These are phyloP conservation scores for Stenotaenia linearis DNA, from an alignment of 2,888 invertebrate species.

Conservation along the genomic window DNA sequence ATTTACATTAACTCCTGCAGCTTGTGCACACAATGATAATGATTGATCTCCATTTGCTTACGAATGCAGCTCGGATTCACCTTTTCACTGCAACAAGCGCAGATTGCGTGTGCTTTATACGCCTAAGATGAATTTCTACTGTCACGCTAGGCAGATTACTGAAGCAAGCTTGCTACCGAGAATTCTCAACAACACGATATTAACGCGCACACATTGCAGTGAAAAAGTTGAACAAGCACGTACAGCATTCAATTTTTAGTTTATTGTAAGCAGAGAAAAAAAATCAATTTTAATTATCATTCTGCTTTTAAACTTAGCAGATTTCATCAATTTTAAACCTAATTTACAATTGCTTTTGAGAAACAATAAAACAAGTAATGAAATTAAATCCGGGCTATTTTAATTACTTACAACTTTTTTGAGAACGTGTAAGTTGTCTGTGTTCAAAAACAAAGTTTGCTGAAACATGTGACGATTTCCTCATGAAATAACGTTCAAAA, in stretches of 20 bases:
- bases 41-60: slow-evolving; percentile 1
- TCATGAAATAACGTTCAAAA: background rate
- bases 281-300: too few species aligned
- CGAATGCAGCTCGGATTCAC: slow-evolving; percentile 12
- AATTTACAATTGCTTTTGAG: too few species aligned
- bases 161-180: background rate
- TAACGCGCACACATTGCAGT: background rate
- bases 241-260: background rate
- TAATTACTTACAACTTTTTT: too few species aligned
- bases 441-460: background rate
- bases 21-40: background rate
- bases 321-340: too few species aligned
- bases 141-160: background rate
- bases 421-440: too few species aligned
- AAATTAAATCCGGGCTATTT: too few species aligned
- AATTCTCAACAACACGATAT: slow-evolving; percentile 4
- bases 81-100: background rate
- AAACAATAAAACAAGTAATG: too few species aligned
- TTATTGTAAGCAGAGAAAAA: too few species aligned
- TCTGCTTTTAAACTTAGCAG: too few species aligned
- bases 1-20: background rate
- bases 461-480: background rate
- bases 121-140: background rate
- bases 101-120: background rate
- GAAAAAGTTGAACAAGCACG: background rate